Evolutionary conservation across 2,888 invertebrate genomes (phyloP).

Genomic region (Lycia hirtaria): DNA sequence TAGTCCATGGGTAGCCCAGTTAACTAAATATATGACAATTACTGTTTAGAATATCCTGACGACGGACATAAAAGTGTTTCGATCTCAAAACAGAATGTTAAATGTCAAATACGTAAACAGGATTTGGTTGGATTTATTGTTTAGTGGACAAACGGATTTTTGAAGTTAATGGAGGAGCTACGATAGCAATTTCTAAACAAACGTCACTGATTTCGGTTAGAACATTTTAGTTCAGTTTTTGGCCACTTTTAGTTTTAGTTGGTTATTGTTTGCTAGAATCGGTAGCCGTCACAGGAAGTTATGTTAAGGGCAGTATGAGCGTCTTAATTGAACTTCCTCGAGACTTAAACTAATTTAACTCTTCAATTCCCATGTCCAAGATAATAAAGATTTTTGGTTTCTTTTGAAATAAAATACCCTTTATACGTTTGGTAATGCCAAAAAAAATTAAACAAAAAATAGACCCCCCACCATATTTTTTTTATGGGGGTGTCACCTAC

Average conservation of each 20-base stretch:
- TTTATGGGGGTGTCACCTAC: too few species aligned
- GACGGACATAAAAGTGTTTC: constrained; percentile 61
- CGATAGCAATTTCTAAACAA: not conserved
- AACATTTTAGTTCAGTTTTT: not conserved
- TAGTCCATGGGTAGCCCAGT: constrained; percentile 67
- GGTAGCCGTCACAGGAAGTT: constrained; percentile 13
- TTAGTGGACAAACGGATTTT: not conserved
- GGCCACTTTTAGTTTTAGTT: not conserved
- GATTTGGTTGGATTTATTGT: constrained; percentile 38
- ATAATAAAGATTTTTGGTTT: too few species aligned
- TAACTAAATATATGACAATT: constrained; percentile 74
- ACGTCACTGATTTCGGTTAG: not conserved
- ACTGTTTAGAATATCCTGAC: constrained; percentile 71
- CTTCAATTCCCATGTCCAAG: too few species aligned
- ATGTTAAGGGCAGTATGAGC: constrained; percentile 5
- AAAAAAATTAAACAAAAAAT: too few species aligned
- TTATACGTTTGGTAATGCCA: too few species aligned
- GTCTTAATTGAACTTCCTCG: constrained; percentile 6
- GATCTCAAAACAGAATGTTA: constrained; percentile 40
- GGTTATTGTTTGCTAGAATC: not conserved
- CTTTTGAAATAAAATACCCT: too few species aligned
- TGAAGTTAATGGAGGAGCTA: not conserved
- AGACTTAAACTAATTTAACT: constrained; percentile 1
- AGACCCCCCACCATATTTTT: too few species aligned
- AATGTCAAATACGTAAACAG: constrained; percentile 45